Conservation (phyloP, 2,797 vertebrate species). For the Enteromius unitaeniatus region DNA sequence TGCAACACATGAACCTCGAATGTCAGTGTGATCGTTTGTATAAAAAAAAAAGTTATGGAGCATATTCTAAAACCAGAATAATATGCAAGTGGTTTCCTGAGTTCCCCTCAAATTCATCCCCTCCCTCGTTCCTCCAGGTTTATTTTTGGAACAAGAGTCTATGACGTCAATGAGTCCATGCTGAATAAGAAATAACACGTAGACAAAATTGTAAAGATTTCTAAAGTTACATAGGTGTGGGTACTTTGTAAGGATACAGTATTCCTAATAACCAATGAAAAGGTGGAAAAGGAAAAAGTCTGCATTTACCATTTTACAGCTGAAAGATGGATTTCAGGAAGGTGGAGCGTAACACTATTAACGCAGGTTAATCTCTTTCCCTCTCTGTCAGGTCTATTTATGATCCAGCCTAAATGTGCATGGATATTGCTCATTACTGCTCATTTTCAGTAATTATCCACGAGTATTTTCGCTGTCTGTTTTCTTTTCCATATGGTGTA, state of each 20-base stretch:
- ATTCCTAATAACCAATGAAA: constrained; percentile 43
- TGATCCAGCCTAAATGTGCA: constrained; percentile 33
- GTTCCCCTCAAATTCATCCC: constrained; percentile 32
- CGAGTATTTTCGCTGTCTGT: constrained; percentile 62
- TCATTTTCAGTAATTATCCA: constrained; percentile 53
- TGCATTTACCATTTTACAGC: constrained; percentile 33
- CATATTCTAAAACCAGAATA: constrained; percentile 53
- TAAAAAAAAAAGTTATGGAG: constrained; percentile 5
- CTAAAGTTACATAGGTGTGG: constrained; percentile 44
- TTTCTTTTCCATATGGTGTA: constrained; percentile 31
- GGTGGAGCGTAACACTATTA: constrained; percentile 5
- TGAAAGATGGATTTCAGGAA: constrained; percentile 37
- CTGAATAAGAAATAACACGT: constrained; percentile 16
- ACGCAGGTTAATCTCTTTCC: constrained; percentile 14
- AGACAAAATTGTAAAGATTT: constrained; percentile 39
- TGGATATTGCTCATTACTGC: constrained; percentile 56
- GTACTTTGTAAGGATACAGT: constrained; percentile 25
- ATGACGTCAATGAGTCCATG: constrained; percentile 40
- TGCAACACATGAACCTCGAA: constrained; percentile 43
- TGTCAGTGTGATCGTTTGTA: constrained; percentile 24
- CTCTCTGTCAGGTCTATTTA: constrained; percentile 46
- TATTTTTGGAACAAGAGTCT: constrained; percentile 42
- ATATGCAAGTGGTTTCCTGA: constrained; percentile 52
- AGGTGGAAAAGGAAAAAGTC: constrained; percentile 15
- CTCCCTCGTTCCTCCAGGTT: constrained; percentile 39